Percentiles rank a stretch among this genome's conserved stretches.
phyloP scores from a whole-genome alignment of 2,888 invertebrate genomes.

The Encarsia formosa region DNA sequence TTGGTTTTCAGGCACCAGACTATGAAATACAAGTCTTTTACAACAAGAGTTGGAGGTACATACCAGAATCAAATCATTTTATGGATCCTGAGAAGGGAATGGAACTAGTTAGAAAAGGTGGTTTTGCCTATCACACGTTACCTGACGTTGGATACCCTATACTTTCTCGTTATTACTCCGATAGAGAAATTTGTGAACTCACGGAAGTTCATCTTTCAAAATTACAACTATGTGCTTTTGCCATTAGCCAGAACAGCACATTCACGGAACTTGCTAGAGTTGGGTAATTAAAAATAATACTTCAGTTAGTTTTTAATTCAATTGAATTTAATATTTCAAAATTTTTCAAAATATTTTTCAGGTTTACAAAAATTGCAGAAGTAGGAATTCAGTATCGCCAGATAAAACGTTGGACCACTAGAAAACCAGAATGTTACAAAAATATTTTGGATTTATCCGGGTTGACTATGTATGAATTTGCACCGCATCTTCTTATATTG shows the following conservation, averaged over 20 bases:
- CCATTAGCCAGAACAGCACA: background rate
- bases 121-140: slow-evolving; percentile 41
- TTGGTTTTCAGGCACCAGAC: slow-evolving; percentile 16
- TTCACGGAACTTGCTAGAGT: background rate
- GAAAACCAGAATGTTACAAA: slow-evolving; percentile 10
- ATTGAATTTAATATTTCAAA: too few species aligned
- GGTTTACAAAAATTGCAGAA: background rate
- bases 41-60: slow-evolving; percentile 32
- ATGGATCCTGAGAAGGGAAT: slow-evolving; percentile 37
- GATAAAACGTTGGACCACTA: background rate
- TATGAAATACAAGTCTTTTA: slow-evolving; percentile 34
- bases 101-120: slow-evolving; percentile 33
- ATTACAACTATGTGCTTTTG: background rate
- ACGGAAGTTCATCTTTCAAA: background rate
- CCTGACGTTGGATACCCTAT: slow-evolving; percentile 40
- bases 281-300: slow-evolving; percentile 2
- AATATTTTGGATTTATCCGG: slow-evolving; percentile 14
- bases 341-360: background rate
- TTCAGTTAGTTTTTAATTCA: too few species aligned
- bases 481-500: slow-evolving; percentile 12
- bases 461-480: slow-evolving; percentile 21
- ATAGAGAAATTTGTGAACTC: too few species aligned
- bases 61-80: slow-evolving; percentile 35
- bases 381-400: background rate
- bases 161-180: slow-evolving; percentile 36